Percentiles rank a stretch among this genome's conserved stretches.
Evolutionary conservation across 2,113 vertebrate species (phyloP).

Genomic region (Sitta europaea): DNA sequence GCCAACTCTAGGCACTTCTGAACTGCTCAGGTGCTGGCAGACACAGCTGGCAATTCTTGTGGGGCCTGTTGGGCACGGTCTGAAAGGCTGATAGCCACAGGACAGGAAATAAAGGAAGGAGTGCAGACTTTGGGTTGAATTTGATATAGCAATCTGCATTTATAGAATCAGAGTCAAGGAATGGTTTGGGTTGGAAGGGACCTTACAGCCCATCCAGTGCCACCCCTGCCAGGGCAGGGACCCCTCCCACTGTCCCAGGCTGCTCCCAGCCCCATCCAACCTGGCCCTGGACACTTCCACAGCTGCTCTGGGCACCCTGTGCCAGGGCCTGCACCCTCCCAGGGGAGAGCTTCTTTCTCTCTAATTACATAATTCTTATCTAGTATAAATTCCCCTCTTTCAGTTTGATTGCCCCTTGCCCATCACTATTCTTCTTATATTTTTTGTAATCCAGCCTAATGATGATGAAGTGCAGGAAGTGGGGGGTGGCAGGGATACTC

Average conservation of each 20-base stretch:
- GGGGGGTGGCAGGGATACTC: not conserved
- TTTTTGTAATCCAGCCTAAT: not conserved
- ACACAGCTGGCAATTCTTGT: not conserved
- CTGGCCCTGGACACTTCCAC: not conserved
- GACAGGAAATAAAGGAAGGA: not conserved
- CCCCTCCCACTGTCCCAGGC: fast-evolving
- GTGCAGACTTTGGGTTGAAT: not conserved
- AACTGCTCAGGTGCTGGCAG: not conserved
- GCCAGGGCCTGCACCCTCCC: fast-evolving
- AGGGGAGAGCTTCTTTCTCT: not conserved
- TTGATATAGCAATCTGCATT: not conserved
- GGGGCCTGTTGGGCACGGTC: not conserved
- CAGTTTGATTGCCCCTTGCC: not conserved
- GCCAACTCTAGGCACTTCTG: not conserved
- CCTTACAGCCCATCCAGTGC: fast-evolving
- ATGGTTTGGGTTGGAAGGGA: not conserved
- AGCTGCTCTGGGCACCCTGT: not conserved
- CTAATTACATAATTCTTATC: too few relatives aligned
- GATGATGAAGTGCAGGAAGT: not conserved
- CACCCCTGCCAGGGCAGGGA: not conserved
- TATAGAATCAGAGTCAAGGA: not conserved
- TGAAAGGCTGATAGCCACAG: not conserved
- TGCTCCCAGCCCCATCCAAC: fast-evolving
- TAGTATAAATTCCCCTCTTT: not conserved
- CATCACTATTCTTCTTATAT: not conserved